Percentiles rank a stretch among this genome's conserved stretches.
Evolutionary conservation across 2,113 vertebrate genomes (phyloP).

Genomic region (Mesitornis unicolor): DNA sequence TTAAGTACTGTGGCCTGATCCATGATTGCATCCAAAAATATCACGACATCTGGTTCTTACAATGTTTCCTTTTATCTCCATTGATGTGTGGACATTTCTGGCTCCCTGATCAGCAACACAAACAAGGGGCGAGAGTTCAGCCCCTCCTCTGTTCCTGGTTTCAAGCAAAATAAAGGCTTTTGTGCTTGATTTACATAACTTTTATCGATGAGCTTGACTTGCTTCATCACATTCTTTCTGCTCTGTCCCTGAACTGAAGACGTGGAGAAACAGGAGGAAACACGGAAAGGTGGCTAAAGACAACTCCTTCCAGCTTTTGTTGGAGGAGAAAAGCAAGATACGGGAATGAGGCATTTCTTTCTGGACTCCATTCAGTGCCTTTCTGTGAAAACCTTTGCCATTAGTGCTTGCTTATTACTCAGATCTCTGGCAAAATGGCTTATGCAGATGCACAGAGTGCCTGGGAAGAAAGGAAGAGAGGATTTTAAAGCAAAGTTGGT

Average conservation of each 20-base stretch:
- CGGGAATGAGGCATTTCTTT: not conserved
- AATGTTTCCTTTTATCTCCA: not conserved
- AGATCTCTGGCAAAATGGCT: not conserved
- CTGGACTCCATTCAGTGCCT: not conserved
- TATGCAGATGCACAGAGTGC: not conserved
- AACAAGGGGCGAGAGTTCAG: not conserved
- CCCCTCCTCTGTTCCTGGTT: not conserved
- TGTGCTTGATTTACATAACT: not conserved
- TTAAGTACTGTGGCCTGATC: not conserved
- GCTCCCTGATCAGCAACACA: not conserved
- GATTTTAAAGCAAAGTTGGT: not conserved
- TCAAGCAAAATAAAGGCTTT: not conserved
- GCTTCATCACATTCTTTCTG: not conserved
- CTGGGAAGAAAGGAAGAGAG: not conserved
- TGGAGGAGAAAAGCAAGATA: not conserved
- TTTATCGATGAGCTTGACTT: not conserved
- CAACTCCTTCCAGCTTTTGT: not conserved
- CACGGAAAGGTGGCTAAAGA: not conserved
- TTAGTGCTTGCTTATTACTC: not conserved
- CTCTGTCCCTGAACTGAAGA: not conserved
- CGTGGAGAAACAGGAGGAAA: not conserved
- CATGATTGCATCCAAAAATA: slow-evolving; percentile 10
- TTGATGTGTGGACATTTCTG: not conserved
- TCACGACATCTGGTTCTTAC: slow-evolving; percentile 12
- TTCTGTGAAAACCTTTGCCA: not conserved